Evolutionary conservation across 2,797 vertebrate species (phyloP).

Genomic region (Eulemur albifrons): DNA sequence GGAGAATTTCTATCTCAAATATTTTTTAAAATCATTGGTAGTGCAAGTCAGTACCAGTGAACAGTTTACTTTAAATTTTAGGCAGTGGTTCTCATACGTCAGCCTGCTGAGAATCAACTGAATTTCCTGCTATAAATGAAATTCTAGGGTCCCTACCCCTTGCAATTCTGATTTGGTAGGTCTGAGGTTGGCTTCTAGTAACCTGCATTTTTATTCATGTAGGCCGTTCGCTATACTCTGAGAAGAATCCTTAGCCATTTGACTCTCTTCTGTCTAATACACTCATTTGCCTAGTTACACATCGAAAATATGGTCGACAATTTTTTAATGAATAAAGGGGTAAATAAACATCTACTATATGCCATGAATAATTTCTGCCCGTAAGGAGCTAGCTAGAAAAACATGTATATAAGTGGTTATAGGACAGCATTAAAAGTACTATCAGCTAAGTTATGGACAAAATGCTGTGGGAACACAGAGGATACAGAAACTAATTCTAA

Average conservation of each 20-base stretch:
- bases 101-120: background rate
- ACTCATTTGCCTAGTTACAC: background rate
- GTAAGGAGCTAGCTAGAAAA: background rate
- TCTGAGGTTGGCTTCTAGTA: background rate
- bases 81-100: background rate
- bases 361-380: background rate
- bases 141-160: background rate
- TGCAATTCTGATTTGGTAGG: background rate
- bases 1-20: background rate
- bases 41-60: background rate
- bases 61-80: background rate
- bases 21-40: slow-evolving; percentile 11
- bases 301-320: background rate
- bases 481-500: background rate
- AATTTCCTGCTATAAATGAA: background rate
- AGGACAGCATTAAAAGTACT: background rate
- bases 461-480: background rate
- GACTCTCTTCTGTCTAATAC: background rate
- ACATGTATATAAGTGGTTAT: background rate
- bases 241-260: background rate
- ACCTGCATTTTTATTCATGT: background rate
- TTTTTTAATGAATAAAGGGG: background rate
- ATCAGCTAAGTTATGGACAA: background rate
- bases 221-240: background rate
- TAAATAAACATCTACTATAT: background rate